These are phyloP conservation scores for Oreochromis spilurus DNA, from an alignment of 2,113 vertebrate species.

Conservation along the genomic window DNA sequence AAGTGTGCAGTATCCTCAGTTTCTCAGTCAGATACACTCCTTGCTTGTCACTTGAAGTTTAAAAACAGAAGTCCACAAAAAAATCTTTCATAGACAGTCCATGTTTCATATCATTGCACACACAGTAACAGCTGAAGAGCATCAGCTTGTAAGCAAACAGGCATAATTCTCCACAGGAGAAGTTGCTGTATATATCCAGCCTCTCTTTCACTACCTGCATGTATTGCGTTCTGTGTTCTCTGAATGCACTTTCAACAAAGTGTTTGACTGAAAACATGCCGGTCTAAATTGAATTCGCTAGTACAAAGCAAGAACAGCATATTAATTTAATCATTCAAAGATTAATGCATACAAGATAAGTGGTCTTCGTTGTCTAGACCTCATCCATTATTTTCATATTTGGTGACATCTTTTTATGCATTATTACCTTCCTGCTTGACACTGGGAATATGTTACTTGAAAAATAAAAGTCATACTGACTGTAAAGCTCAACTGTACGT, in stretches of 20 bases:
- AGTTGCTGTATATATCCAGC: background rate
- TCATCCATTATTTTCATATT: background rate
- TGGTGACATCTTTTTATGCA: background rate
- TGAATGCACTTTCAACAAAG: background rate
- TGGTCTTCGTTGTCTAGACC: background rate
- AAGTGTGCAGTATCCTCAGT: background rate
- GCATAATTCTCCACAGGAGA: background rate
- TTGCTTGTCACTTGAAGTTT: background rate
- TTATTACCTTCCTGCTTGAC: background rate
- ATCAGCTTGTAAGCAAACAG: background rate
- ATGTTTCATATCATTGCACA: background rate
- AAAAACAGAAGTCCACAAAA: background rate
- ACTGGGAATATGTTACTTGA: background rate
- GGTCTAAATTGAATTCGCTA: background rate
- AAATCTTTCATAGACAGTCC: accelerated
- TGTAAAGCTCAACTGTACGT: background rate
- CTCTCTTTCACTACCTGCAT: background rate
- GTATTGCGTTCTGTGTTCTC: background rate
- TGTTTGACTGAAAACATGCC: background rate
- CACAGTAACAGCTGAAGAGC: background rate
- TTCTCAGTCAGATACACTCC: background rate
- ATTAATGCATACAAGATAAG: background rate
- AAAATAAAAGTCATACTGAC: background rate
- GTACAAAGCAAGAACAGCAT: background rate
- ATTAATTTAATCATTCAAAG: background rate